Percentiles rank a stretch among this genome's conserved stretches.
Conservation (phyloP, 2,113 vertebrate genomes). For the Myocastor coypus region DNA sequence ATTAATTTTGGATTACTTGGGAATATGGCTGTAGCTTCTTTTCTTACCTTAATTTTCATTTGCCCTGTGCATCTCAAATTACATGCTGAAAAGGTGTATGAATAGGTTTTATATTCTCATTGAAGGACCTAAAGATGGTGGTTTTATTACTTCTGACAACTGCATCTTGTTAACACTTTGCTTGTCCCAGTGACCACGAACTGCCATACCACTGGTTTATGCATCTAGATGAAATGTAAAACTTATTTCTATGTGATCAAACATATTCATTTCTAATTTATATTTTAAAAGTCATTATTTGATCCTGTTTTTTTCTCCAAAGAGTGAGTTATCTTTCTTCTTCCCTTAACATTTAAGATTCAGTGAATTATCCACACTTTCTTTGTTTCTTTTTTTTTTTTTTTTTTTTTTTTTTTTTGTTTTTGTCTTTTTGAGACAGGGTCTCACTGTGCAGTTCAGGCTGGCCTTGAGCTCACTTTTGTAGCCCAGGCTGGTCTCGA, state of each 20-base stretch:
- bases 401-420: too few relatives aligned
- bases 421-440: too few relatives aligned
- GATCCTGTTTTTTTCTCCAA: neutral
- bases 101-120: neutral
- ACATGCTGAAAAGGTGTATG: neutral
- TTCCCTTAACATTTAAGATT: neutral
- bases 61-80: neutral
- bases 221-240: neutral
- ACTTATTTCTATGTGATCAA: neutral
- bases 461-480: too few relatives aligned
- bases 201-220: fast-evolving
- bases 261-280: neutral
- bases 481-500: too few relatives aligned
- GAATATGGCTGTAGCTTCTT: neutral
- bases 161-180: neutral
- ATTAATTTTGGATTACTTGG: neutral
- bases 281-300: neutral
- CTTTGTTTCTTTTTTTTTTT: neutral
- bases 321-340: neutral
- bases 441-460: too few relatives aligned
- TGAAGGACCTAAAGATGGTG: neutral
- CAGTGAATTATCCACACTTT: neutral
- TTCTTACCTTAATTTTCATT: neutral
- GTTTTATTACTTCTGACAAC: neutral
- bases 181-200: neutral